Evolutionary conservation across 2,797 vertebrate species (phyloP), one percentile per base, ranked within the genome.

Genomic region (Xenops minutus): DNA sequence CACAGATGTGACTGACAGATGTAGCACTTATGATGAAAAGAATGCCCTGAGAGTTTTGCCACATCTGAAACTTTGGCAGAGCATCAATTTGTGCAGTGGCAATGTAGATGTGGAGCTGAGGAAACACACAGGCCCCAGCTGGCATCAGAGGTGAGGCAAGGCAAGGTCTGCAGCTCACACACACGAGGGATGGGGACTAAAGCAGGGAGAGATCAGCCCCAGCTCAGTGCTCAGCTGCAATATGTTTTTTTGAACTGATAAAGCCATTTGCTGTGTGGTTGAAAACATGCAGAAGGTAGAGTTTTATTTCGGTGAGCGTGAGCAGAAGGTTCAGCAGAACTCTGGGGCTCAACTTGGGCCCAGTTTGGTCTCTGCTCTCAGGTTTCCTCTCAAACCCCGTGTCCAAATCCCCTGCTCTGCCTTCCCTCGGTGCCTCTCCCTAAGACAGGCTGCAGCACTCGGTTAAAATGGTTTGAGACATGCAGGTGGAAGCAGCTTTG

Each of bases 1-100:
- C 32, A 13, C 0, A 0, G 3, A 3, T 0, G 0, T 36, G 55
- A 46, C 16, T n/a, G 52, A 39, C 5, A 9, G 21, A 44, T 2
- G 3, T 3, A 23, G 55, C 14, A 3, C 9, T 69, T 37, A 0
- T 0, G 6, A 55, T 20, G 30, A 29, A 52, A n/a, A 46, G 82
- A 32, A 2, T 21, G 23, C 18, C 63, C 52, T 26, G 27, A 15
- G 3, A 10, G 19, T 20, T 87, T 54, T 80, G 21, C 29, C 14
- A 34, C 27, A 4, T 10, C 46, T 69, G 46, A 46, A 48, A 23
- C 34, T 16, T 64, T 1, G 14, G 19, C 24, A 41, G 30, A 73
- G 30, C 1, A 1, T 37, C 22, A 43, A 43, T 64, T 66, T 2
- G 0, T n/a, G 56, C 29, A 4, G 79, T 30, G 62, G 34, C 27